Base-by-base conservation (phyloP, 2,113 vertebrate genomes). In the Rhadina sibilatrix region DNA sequence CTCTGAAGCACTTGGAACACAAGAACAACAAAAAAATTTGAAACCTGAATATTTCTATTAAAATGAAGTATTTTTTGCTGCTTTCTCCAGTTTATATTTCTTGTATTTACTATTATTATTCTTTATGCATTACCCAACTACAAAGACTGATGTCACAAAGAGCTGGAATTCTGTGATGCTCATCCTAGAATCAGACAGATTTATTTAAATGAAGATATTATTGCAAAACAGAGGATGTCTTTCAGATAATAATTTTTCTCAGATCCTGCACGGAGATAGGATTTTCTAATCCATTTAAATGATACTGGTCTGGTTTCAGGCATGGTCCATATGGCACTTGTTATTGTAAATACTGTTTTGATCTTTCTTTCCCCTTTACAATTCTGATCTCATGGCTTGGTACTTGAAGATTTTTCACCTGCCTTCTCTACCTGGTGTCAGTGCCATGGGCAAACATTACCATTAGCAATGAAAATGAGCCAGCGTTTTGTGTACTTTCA, bases 201-300 rank as follows among this genome's bases (percentile, higher is more conserved):
- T 84, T 90, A 90, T 95, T 85, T 79, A 87, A 81, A 57, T 50
- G 28, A 69, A 94, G 7, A 16, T 89, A 84, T 64, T 76, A 79
- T 30, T 87, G 53, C 28, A 76, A 82, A 90, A 83, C 46, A 87
- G 70, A 87, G 22, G 15, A 79, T 71, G 61, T 31, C 44, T 89
- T 94, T 49, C 49, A 84, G 65, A 84, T 82, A 83, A 70, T 82
- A 87, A 56, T 44, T 89, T 82, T 74, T 85, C 37, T 71, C 52
- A 76, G 69, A 87, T 84, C 33, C 61, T 85, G 30, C 35, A 79
- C 3, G 1, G 49, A 76, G 64, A 53, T 37, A 65, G 31, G 70
- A 28, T 78, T 84, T 94, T 94, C 61, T 87, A 56, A 87, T 79
- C 61, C 7, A n/a, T 82, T 94, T 93, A 85, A 91, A 89, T 54